Evolutionary conservation across 2,797 vertebrate species (phyloP).

Genomic region (Amazona ochrocephala): DNA sequence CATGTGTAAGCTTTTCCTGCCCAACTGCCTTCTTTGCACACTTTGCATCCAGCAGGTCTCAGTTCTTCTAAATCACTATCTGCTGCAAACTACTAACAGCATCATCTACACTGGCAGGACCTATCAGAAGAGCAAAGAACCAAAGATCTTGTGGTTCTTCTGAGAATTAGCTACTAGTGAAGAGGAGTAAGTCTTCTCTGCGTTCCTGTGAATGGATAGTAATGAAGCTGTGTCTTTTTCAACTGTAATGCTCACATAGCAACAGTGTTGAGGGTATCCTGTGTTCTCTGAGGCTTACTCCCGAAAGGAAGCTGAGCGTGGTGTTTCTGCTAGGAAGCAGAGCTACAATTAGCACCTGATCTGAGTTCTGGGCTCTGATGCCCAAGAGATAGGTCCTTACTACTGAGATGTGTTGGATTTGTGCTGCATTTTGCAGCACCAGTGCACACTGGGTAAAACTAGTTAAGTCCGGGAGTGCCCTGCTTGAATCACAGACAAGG

Average conservation of each 20-base stretch:
- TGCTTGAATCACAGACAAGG: neutral
- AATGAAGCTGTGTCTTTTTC: neutral
- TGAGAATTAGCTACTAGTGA: neutral
- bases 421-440: neutral
- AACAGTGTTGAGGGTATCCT: neutral
- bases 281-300: neutral
- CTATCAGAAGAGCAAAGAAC: neutral
- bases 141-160: neutral
- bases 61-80: neutral
- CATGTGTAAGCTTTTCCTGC: neutral
- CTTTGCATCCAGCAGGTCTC: neutral
- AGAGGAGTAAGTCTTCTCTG: neutral
- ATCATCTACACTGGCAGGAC: neutral
- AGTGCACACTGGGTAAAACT: neutral
- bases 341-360: neutral
- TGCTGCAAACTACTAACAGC: neutral
- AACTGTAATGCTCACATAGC: neutral
- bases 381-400: neutral
- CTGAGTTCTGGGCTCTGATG: neutral
- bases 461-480: neutral
- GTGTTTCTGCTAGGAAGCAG: neutral
- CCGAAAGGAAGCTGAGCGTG: neutral
- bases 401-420: neutral
- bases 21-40: neutral
- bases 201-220: neutral